These are phyloP conservation scores for Takifugu bimaculatus DNA, from an alignment of 2,113 vertebrate species.

Conservation along the genomic window DNA sequence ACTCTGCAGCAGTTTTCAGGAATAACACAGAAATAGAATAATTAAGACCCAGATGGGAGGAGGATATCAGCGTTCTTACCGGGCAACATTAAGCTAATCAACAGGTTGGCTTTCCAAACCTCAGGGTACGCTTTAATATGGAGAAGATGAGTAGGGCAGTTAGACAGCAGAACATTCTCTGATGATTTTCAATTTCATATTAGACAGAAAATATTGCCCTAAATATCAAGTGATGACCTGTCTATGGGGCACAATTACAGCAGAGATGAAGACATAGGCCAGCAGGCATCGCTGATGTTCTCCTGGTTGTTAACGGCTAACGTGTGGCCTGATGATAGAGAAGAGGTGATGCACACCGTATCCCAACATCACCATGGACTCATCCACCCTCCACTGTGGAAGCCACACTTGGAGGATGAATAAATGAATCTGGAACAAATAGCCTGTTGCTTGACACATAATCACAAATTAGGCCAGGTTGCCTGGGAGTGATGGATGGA, in stretches of 20 bases:
- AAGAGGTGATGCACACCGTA: constrained; percentile 6
- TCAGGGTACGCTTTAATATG: constrained; percentile 31
- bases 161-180: constrained; percentile 24
- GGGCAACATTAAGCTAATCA: constrained; percentile 38
- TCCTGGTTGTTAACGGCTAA: constrained; percentile 45
- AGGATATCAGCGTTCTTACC: constrained; percentile 18
- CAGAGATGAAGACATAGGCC: constrained; percentile 28
- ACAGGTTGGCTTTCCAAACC: constrained; percentile 34
- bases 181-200: constrained; percentile 26
- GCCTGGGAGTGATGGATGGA: constrained; percentile 40
- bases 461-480: constrained; percentile 61
- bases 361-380: constrained; percentile 23
- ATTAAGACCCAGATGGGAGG: constrained; percentile 17
- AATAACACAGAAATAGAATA: not conserved
- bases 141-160: constrained; percentile 8
- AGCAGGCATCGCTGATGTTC: constrained; percentile 21
- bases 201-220: constrained; percentile 34
- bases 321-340: constrained; percentile 8
- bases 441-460: constrained; percentile 63
- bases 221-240: constrained; percentile 34
- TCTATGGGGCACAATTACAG: constrained; percentile 39
- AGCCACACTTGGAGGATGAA: constrained; percentile 56
- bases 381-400: constrained; percentile 57
- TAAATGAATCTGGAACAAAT: constrained; percentile 72
- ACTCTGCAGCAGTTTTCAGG: not conserved